phyloP scores from a whole-genome alignment of 1,140 invertebrate genomes.

The Drosophila fuyamai region DNA sequence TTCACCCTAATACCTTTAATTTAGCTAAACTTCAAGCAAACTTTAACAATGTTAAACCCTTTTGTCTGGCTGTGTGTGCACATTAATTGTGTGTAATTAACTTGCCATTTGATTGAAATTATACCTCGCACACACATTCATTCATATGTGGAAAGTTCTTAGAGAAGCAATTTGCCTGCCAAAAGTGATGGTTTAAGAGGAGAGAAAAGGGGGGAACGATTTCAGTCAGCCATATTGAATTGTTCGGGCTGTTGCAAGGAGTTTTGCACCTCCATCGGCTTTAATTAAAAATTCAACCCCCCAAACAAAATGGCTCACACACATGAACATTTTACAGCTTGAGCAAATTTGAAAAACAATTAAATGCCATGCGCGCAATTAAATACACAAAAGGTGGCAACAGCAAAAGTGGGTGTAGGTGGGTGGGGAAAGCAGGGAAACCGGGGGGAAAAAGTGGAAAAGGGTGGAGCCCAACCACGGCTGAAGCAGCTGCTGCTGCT shows the following conservation, averaged over 20 bases:
- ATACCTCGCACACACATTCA: slow-evolving; percentile 49
- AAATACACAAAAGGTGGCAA: slow-evolving; percentile 83
- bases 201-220: not conserved
- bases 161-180: slow-evolving; percentile 74
- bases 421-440: not conserved
- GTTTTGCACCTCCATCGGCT: slow-evolving; percentile 60
- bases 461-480: slow-evolving; percentile 28
- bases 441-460: slow-evolving; percentile 3
- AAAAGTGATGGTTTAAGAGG: slow-evolving; percentile 13
- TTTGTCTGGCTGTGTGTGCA: slow-evolving; percentile 36
- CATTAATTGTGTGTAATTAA: slow-evolving; percentile 79
- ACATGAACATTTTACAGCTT: slow-evolving; percentile 71
- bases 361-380: slow-evolving; percentile 83
- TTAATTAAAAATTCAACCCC: slow-evolving; percentile 83
- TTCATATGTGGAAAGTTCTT: slow-evolving; percentile 18
- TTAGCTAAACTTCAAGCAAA: not conserved
- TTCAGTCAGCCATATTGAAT: slow-evolving; percentile 70
- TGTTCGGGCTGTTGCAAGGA: slow-evolving; percentile 51
- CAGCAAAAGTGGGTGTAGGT: slow-evolving; percentile 28
- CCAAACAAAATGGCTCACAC: slow-evolving; percentile 65
- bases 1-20: slow-evolving; percentile 15
- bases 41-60: slow-evolving; percentile 5
- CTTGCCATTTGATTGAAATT: slow-evolving; percentile 82
- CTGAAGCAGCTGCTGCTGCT: slow-evolving; percentile 52
- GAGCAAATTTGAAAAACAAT: slow-evolving; percentile 84